Evolutionary conservation across 92 coral and sea anemone species (phyloP).

Genomic region (Chrysogorgia sp.): DNA sequence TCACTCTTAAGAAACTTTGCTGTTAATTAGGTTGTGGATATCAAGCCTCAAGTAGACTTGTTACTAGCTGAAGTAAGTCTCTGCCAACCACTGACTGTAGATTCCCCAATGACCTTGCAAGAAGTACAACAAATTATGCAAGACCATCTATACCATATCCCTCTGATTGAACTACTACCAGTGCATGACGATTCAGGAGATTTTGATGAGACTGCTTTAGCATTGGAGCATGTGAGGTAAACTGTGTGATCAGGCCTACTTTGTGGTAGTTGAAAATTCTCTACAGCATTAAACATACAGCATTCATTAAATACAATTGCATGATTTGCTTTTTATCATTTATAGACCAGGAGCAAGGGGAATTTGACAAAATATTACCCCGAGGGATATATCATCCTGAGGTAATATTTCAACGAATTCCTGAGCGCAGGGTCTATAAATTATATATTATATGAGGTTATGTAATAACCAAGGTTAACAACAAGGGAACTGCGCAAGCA

Average conservation of each 20-base stretch:
- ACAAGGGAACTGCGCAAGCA: no score
- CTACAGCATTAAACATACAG: not conserved
- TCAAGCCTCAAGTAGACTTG: constrained; percentile 64
- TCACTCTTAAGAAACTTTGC: not conserved
- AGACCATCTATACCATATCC: constrained; percentile 25
- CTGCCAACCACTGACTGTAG: constrained; percentile 71
- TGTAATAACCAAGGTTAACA: no score
- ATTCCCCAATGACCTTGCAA: constrained; percentile 58
- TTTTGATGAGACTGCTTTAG: constrained; percentile 84
- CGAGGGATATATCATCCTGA: no score
- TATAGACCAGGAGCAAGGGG: no score
- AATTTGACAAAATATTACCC: no score
- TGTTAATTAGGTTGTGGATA: constrained; percentile 66
- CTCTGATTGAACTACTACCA: constrained; percentile 77
- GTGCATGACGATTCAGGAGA: constrained; percentile 92
- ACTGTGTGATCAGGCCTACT: no score
- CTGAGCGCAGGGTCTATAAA: no score
- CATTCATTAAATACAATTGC: not conserved
- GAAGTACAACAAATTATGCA: constrained; percentile 18
- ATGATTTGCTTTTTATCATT: no score
- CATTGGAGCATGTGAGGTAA: constrained; percentile 93
- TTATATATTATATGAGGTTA: no score
- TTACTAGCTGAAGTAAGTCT: constrained; percentile 74
- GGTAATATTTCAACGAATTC: no score
- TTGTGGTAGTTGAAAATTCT: no score